Evolutionary conservation across 2,888 invertebrate species (phyloP), one percentile per base, ranked within the genome.

Genomic region (Trisateles emortualis): DNA sequence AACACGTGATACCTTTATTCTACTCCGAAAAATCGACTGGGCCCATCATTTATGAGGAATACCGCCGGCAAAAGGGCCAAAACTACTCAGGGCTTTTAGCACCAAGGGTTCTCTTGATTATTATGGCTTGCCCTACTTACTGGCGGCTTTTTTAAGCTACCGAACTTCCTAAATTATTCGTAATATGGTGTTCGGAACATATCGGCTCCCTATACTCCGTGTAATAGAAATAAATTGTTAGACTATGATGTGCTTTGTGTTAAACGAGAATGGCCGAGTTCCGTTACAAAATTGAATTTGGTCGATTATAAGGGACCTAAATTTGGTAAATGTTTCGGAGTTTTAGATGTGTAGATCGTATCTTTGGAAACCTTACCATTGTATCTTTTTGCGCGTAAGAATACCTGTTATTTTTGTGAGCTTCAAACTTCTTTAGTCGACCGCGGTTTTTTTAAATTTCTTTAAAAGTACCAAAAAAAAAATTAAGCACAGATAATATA

Each of bases 31-130:
- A 80, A 81, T 82, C 72, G 71, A 73, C 66, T 74, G 71, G 49
- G 55, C 72, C 74, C 79, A 68, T 72, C 76, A 78, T 79, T 79
- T 76, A 81, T 73, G 80, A 79, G 76, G 57, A 67, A 68, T 61
- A 69, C 66, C 52, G 66, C 55, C 58, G 59, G 51, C n/a, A 64
- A 71, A 76, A 68, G 79, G 76, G 70, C 71, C 72, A 56, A 75
- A 81, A 83, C 80, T 80, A 76, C 81, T 75, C 53, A 62, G 72
- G 58, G 81, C 83, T 84, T 80, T 84, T 83, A 83, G 77, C 75
- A 63, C 45, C 64, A 77, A 76, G 75, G 76, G 76, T 65, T 71
- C 71, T 48, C 57, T 71, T 69, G 70, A 72, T 78, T 75, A 81
- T 83, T 83, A 81, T 75, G 62, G 71, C 56, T 52, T 52, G 65